These are phyloP conservation scores for Sinocyclocheilus grahami DNA, from an alignment of 2,113 vertebrate genomes.

Conservation along the genomic window DNA sequence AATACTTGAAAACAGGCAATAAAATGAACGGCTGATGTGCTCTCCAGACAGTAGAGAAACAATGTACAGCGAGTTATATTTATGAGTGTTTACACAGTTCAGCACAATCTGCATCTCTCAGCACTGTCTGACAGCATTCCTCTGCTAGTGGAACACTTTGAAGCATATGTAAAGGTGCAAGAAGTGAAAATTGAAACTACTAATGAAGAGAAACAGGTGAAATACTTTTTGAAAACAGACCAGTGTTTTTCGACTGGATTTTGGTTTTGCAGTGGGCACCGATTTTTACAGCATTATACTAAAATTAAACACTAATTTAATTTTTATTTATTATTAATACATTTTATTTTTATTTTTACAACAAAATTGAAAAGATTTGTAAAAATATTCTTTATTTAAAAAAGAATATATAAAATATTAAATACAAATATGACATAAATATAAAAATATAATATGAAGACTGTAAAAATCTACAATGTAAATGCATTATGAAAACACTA, in stretches of 20 bases:
- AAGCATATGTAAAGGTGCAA: not conserved
- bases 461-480: not conserved
- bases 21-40: conserved; percentile 1
- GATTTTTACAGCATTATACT: not conserved
- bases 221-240: not conserved
- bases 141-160: not conserved
- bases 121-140: conserved; percentile 32
- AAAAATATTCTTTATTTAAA: not conserved
- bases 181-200: not conserved
- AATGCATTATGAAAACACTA: no score
- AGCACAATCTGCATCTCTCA: not conserved
- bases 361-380: not conserved
- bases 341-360: not conserved
- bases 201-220: not conserved
- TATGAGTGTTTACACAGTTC: not conserved
- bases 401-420: not conserved
- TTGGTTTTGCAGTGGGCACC: not conserved
- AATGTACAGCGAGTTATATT: not conserved
- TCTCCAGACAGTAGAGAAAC: not conserved
- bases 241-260: not conserved
- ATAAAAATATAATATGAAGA: not conserved
- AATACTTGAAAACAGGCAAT: not conserved
- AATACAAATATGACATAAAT: not conserved
- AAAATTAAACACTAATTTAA: not conserved
- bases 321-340: no score